phyloP scores from a whole-genome alignment of 2,797 vertebrate species.

The Tiaroga cobitis region DNA sequence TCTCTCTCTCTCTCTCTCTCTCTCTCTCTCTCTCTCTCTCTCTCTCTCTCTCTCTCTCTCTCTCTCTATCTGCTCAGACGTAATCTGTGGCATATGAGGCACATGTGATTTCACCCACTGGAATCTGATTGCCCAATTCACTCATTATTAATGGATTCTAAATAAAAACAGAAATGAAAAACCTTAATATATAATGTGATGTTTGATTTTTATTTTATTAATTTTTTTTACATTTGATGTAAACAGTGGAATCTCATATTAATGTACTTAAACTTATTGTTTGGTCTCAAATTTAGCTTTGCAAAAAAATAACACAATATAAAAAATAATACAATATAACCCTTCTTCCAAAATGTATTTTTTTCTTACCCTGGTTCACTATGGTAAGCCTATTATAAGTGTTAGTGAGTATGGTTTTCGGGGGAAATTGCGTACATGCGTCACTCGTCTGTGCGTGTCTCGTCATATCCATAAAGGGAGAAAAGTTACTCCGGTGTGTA shows the following conservation, averaged over 20 bases:
- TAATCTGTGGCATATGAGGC: conserved; percentile 59
- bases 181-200: not conserved
- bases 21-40: not conserved
- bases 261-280: not conserved
- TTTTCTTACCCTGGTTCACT: not conserved
- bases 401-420: not conserved
- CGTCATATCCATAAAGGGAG: not conserved
- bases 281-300: not conserved
- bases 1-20: not conserved
- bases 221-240: not conserved
- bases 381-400: not conserved
- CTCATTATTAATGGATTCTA: conserved; percentile 30
- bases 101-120: conserved; percentile 56
- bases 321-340: not conserved
- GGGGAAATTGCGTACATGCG: not conserved
- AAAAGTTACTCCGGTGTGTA: not conserved
- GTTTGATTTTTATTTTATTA: not conserved
- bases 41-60: not conserved
- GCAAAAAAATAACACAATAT: not conserved
- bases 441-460: not conserved
- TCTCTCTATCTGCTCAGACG: conserved; percentile 22
- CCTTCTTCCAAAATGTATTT: not conserved
- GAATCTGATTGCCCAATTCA: not conserved
- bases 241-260: not conserved
- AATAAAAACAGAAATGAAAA: conserved; percentile 9